Evolutionary conservation across 2,113 vertebrate species (phyloP).

Genomic region (Elgaria multicarinata): DNA sequence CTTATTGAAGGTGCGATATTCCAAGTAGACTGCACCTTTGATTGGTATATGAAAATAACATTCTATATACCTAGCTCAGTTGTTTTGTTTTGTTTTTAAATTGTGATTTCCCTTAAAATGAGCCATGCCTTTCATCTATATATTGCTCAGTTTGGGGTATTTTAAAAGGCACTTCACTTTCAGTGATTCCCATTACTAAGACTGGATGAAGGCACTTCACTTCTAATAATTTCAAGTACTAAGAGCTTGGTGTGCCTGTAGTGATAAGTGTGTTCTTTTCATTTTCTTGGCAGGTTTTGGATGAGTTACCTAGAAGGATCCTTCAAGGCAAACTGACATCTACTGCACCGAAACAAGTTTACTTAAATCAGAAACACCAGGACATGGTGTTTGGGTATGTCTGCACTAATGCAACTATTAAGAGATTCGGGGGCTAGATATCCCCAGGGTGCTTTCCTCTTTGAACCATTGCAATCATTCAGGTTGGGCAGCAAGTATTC

Average conservation of each 20-base stretch:
- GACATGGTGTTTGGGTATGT: slow-evolving; percentile 73
- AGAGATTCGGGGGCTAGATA: neutral
- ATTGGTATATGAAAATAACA: neutral
- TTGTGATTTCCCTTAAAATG: fast-evolving
- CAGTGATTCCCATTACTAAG: fast-evolving
- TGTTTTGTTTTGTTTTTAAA: fast-evolving
- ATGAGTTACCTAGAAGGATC: slow-evolving; percentile 69
- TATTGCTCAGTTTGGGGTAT: too few species aligned
- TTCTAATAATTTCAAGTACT: fast-evolving
- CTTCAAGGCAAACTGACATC: slow-evolving; percentile 55
- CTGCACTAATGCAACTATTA: neutral
- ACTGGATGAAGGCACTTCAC: too few species aligned
- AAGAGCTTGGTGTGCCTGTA: neutral
- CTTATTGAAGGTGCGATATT: neutral
- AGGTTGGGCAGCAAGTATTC: neutral
- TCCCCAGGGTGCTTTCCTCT: neutral
- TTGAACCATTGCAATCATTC: neutral
- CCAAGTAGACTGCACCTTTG: fast-evolving
- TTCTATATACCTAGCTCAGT: fast-evolving
- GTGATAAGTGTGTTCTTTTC: neutral
- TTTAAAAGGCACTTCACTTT: neutral
- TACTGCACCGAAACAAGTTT: fast-evolving
- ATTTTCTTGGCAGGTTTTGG: slow-evolving; percentile 72
- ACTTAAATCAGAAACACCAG: neutral
- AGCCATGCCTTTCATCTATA: neutral